Base-by-base conservation (phyloP, 1,140 invertebrate genomes). In the Kradibia gibbosae region DNA sequence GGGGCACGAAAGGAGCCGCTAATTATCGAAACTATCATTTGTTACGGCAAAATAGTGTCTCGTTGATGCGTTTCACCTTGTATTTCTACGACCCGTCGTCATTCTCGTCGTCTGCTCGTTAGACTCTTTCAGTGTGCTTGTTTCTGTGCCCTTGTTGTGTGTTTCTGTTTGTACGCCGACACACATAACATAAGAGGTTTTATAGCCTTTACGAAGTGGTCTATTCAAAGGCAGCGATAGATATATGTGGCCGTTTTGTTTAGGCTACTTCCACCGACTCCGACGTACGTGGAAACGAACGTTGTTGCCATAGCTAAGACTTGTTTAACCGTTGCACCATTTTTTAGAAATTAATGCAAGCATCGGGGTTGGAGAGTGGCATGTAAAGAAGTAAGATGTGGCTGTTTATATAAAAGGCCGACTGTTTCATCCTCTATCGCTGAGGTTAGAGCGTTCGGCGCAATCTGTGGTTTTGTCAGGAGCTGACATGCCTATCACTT, bases 21-120 rank as follows among this genome's bases (percentile, higher is more conserved):
- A 84, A 84, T 84, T 84, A 83, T 83, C 53, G 70, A 75, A 80
- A 71, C 65, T 81, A 83, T 84, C 83, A 84, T 84, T 84, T 84
- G 65, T 84, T 82, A 84, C 22, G 42, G 20, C 72, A 45, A 45
- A n/a, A n/a, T n/a, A n/a, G n/a, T 45, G 42, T 31, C 42, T 13
- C 11, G 11, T 13, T 3, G n/a, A 48, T 42, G 39, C 34, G 20
- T 45, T 57, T 22, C 10, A 25, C 10, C n/a, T n/a, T n/a, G 55
- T 57, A 5, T n/a, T 22, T 5, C 55, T 22, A 22, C 4, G n/a
- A 34, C n/a, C 57, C 57, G 57, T 25, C 25, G 10, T 28, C 28
- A 7, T 2, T 31, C n/a, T 25, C 57, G 57, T 25, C 25, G 10
- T 28, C 28, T 31, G n/a, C 15, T 17, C n/a, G n/a, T n/a, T n/a